Percentiles rank a stretch among this genome's conserved stretches.
These are phyloP conservation scores for Drosophila ananassae DNA, from an alignment of 1,140 invertebrate species.

Conservation along the genomic window DNA sequence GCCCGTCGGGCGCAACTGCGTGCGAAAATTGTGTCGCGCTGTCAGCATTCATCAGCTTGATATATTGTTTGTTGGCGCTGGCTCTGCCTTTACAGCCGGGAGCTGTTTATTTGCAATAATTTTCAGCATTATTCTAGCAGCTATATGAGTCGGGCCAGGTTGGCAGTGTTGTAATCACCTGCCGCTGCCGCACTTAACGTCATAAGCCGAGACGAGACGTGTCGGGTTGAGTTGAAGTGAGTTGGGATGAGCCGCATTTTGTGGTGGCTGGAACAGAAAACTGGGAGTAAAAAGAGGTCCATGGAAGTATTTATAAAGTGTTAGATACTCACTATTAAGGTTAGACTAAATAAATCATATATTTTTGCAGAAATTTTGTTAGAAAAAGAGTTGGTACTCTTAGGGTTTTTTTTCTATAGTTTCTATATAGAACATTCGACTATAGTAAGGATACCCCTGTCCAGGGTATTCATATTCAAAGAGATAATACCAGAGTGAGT, in stretches of 20 bases:
- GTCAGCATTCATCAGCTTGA: constrained; percentile 55
- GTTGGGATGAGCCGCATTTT: constrained; percentile 1
- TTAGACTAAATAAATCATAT: too few species aligned
- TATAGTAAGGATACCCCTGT: too few species aligned
- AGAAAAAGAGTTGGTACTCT: too few species aligned
- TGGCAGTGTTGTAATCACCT: constrained; percentile 51
- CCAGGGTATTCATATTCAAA: too few species aligned
- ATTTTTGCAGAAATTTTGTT: too few species aligned
- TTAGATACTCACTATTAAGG: background rate
- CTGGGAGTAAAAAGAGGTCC: background rate
- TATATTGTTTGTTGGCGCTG: constrained; percentile 57
- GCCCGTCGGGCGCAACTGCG: constrained; percentile 57
- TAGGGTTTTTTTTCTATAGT: too few species aligned
- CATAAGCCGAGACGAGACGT: constrained; percentile 15
- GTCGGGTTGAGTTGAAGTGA: constrained; percentile 15
- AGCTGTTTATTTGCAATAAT: constrained; percentile 42
- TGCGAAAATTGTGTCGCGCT: constrained; percentile 64
- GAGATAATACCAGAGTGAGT: background rate
- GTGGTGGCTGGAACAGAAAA: constrained; percentile 6
- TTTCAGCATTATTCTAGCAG: constrained; percentile 37
- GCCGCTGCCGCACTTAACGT: constrained; percentile 36
- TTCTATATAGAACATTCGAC: too few species aligned
- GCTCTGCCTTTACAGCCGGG: background rate
- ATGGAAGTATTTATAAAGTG: too few species aligned
- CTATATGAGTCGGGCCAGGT: constrained; percentile 28